Conservation (phyloP, 2,797 vertebrate genomes). For the Mareca strepera region DNA sequence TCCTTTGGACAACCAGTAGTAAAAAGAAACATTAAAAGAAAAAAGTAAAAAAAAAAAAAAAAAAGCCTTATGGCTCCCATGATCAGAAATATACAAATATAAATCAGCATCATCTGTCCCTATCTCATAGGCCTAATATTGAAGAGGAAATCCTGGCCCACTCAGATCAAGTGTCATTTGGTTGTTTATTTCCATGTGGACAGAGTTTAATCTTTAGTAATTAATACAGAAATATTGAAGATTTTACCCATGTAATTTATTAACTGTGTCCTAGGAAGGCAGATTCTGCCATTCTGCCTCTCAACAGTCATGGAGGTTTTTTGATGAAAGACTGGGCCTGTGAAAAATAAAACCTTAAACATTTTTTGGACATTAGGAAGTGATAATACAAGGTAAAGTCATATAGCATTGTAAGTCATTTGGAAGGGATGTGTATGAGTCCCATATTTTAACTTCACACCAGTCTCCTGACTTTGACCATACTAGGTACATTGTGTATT, state of each 20-base stretch:
- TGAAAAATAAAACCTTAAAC: not conserved
- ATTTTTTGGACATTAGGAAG: not conserved
- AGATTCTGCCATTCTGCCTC: not conserved
- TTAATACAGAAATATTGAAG: not conserved
- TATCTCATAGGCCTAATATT: not conserved
- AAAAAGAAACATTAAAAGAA: not conserved
- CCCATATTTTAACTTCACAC: not conserved
- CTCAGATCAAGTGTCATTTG: not conserved
- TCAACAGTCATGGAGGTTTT: not conserved
- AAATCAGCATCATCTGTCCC: not conserved
- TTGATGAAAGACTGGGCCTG: not conserved
- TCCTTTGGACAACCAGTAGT: not conserved
- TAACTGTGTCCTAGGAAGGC: not conserved
- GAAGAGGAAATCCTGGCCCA: not conserved
- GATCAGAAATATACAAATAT: not conserved
- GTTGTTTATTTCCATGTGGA: not conserved
- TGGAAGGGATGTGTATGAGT: not conserved
- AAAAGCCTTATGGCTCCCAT: not conserved
- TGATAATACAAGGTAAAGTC: not conserved
- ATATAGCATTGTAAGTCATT: not conserved
- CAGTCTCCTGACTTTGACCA: not conserved
- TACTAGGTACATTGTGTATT: not conserved
- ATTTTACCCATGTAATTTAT: not conserved
- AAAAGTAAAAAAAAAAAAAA: not conserved
- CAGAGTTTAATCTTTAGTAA: not conserved